Evolutionary conservation across 53 echinoderm and acorn worm genomes (phyloP).

Genomic region (Luidia sarsii): DNA sequence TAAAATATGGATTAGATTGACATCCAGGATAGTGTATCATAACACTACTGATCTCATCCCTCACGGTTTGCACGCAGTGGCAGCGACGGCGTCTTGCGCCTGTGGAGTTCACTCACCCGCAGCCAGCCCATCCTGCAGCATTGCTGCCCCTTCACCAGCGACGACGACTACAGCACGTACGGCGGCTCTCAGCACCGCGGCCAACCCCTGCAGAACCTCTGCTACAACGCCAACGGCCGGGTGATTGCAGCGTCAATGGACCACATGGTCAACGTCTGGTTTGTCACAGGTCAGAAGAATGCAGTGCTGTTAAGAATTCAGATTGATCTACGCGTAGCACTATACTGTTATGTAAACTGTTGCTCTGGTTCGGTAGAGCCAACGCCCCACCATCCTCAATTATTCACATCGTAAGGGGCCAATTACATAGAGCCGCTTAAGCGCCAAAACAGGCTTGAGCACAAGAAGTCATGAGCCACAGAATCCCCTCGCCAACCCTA

Average conservation of each 20-base stretch:
- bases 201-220: constrained; percentile 68
- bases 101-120: constrained; percentile 80
- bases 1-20: too few species aligned
- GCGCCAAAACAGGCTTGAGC: too few species aligned
- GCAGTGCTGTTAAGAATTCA: not conserved
- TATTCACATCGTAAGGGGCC: too few species aligned
- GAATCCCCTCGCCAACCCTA: too few species aligned
- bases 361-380: too few species aligned
- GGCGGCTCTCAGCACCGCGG: constrained; percentile 40
- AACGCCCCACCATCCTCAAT: too few species aligned
- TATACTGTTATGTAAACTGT: too few species aligned
- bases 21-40: too few species aligned
- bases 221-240: constrained; percentile 87
- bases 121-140: constrained; percentile 87
- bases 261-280: constrained; percentile 97
- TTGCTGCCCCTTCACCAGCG: constrained; percentile 82
- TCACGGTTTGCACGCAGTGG: constrained; percentile 84
- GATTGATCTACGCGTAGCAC: too few species aligned
- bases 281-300: constrained; percentile 76
- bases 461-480: too few species aligned
- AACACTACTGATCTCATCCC: too few species aligned
- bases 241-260: constrained; percentile 88
- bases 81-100: constrained; percentile 82
- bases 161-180: constrained; percentile 77
- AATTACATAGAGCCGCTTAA: too few species aligned